Evolutionary conservation across 2,888 invertebrate species (phyloP), one percentile per base, ranked within the genome.

Genomic region (Lasioglossum figueresi): DNA sequence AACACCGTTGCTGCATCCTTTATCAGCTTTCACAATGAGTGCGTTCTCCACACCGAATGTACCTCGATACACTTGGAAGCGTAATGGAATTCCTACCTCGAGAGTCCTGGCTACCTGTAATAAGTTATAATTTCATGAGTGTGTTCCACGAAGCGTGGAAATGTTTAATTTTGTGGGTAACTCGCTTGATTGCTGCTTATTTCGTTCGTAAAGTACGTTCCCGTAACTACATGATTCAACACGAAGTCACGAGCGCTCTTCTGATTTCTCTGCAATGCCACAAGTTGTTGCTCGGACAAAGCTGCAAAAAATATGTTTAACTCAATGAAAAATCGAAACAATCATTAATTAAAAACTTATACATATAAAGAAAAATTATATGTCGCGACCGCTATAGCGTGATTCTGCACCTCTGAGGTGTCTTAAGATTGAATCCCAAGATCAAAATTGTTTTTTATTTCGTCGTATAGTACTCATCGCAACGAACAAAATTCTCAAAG

Each of bases 51-150:
- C 80, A 40, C 83, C 85, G 48, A 74, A 83, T 56, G 27, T 75
- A 31, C 59, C 68, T n/a, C 77, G 74, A n/a, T 85, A 85, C 23
- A 85, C 85, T 85, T 83, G 83, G 14, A 85, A 85, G 6, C 85
- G 79, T 45, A 85, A 74, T 34, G 85, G 83, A n/a, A 68, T 10
- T 31, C 66, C 76, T 19, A 74, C 19, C 23, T 85, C 80, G 23
- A 85, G 45, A 0, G 85, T 84, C 37, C 37, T 66, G 12, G 59
- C 83, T 14, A 85, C 43, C 85, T 85, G 14, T 37, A 59, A 27
- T 14, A 34, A 52, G 72, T 34, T 14, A 1, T 4, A 40, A 31
- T 63, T 23, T 37, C 27, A 12, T 3, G 19, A 27, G 34, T 0
- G 12, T 16, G 31, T 37, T 63, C 31, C 1, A 2, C 31, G 12